These are phyloP conservation scores for Nomada ferruginata DNA, from an alignment of 2,888 invertebrate species.

Conservation along the genomic window DNA sequence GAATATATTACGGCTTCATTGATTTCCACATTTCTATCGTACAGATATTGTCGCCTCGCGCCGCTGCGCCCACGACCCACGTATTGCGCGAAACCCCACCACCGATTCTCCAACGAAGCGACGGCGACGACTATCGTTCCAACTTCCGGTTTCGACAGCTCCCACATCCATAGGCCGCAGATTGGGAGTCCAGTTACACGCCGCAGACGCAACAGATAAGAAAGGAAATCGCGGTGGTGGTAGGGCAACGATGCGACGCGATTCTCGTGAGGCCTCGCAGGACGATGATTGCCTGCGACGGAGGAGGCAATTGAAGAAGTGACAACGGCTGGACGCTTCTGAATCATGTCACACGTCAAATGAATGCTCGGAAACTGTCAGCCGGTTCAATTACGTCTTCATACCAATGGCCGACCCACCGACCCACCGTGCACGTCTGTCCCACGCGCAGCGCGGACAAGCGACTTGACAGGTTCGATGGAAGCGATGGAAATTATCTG, in stretches of 20 bases:
- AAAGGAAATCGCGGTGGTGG: conserved; percentile 44
- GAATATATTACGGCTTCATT: too few species aligned
- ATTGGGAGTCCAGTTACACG: conserved; percentile 37
- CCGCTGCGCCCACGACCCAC: too few species aligned
- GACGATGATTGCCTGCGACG: conserved; percentile 76
- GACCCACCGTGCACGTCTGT: conserved; percentile 68
- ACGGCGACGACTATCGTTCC: conserved; percentile 11
- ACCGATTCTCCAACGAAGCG: not conserved
- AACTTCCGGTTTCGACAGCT: conserved; percentile 45
- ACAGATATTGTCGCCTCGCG: too few species aligned
- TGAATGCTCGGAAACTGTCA: conserved; percentile 82
- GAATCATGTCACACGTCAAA: conserved; percentile 84
- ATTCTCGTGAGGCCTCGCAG: conserved; percentile 68
- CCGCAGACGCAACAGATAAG: conserved; percentile 43
- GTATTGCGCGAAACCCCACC: not conserved
- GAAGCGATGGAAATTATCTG: conserved; percentile 73
- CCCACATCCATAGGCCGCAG: conserved; percentile 5
- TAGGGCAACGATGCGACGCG: conserved; percentile 50
- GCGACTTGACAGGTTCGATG: conserved; percentile 72
- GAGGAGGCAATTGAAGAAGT: conserved; percentile 82
- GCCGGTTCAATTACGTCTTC: conserved; percentile 82
- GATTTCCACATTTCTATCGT: too few species aligned
- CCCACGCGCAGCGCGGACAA: conserved; percentile 71
- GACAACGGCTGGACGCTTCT: conserved; percentile 83
- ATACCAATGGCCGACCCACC: conserved; percentile 74